A percentile compares a stretch with the other conserved stretches of the same genome.
Evolutionary conservation across 1,140 invertebrate species (phyloP).

Genomic region (Drosophila carrolli): DNA sequence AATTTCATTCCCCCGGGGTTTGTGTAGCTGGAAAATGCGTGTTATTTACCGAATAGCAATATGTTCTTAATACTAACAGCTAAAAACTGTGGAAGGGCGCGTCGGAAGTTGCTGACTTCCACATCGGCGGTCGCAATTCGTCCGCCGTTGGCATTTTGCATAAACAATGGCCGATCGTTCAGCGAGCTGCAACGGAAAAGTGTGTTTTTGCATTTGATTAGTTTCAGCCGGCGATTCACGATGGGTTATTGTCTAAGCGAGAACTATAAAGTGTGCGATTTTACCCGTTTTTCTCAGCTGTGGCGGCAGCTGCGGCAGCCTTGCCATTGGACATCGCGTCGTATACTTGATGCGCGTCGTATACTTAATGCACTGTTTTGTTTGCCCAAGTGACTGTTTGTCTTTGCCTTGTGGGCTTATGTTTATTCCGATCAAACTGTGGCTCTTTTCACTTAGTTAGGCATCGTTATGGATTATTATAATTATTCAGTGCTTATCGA

Average conservation of each 20-base stretch:
- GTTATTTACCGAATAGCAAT: slow-evolving; percentile 86
- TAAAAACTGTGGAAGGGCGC: slow-evolving; percentile 87
- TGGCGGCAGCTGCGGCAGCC: slow-evolving; percentile 23
- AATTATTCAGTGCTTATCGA: slow-evolving; percentile 17
- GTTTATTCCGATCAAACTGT: slow-evolving; percentile 2
- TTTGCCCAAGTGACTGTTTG: slow-evolving; percentile 27
- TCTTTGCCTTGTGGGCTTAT: slow-evolving; percentile 7
- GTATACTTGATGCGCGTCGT: slow-evolving; percentile 43
- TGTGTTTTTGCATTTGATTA: slow-evolving; percentile 33
- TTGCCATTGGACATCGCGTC: slow-evolving; percentile 65
- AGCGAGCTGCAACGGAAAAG: slow-evolving; percentile 55
- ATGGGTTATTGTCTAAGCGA: slow-evolving; percentile 24
- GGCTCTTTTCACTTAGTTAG: slow-evolving; percentile 24
- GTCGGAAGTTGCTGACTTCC: slow-evolving; percentile 84
- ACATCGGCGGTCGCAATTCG: slow-evolving; percentile 62
- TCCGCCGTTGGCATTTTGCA: slow-evolving; percentile 68
- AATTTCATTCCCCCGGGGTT: slow-evolving; percentile 36
- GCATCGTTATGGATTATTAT: slow-evolving; percentile 31
- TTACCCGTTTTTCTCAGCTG: slow-evolving; percentile 77
- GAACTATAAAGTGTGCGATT: slow-evolving; percentile 21
- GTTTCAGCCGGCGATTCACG: slow-evolving; percentile 23
- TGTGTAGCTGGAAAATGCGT: slow-evolving; percentile 17
- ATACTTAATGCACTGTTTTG: slow-evolving; percentile 25
- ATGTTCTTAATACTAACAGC: slow-evolving; percentile 89
- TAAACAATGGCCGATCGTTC: slow-evolving; percentile 81